phyloP scores from a whole-genome alignment of 2,888 invertebrate species.

The Scaptodrosophila latifasciaeformis region DNA sequence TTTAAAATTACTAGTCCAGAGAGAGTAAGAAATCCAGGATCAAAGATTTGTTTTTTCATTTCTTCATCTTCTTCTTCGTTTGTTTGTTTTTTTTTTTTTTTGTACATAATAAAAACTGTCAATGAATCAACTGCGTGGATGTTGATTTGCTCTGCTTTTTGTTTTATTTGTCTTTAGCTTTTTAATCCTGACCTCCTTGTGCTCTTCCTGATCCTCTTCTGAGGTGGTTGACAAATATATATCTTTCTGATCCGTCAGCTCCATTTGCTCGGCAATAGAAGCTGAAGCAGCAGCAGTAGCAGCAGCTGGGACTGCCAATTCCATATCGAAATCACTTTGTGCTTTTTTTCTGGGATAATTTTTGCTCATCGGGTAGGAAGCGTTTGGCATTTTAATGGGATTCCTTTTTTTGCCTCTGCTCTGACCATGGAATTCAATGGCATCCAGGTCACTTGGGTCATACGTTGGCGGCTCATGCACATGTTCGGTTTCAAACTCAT shows the following conservation, averaged over 20 bases:
- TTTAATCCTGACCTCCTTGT: too few relatives aligned
- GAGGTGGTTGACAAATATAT: too few relatives aligned
- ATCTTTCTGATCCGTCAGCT: too few relatives aligned
- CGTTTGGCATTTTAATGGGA: not conserved
- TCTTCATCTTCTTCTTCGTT: slow-evolving; percentile 16
- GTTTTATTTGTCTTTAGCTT: too few relatives aligned
- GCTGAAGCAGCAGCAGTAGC: too few relatives aligned
- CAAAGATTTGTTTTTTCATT: slow-evolving; percentile 44
- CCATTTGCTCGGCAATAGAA: too few relatives aligned
- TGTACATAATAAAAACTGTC: slow-evolving; percentile 31
- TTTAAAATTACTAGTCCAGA: slow-evolving; percentile 64
- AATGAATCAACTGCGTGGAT: slow-evolving; percentile 49
- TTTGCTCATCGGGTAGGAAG: not conserved
- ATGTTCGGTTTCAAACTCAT: slow-evolving; percentile 24
- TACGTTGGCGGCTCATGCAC: slow-evolving; percentile 56
- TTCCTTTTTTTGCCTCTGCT: slow-evolving; percentile 14
- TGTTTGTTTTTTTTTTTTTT: slow-evolving; percentile 16
- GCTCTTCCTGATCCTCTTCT: too few relatives aligned
- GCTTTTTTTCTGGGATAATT: not conserved
- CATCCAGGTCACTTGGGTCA: slow-evolving; percentile 64
- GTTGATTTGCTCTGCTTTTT: slow-evolving; percentile 12
- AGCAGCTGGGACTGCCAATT: too few relatives aligned
- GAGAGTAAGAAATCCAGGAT: slow-evolving; percentile 60
- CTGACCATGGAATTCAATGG: slow-evolving; percentile 54
- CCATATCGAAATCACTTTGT: not conserved